Evolutionary conservation across 2,888 invertebrate species (phyloP).

Genomic region (Spilosoma lubricipeda): DNA sequence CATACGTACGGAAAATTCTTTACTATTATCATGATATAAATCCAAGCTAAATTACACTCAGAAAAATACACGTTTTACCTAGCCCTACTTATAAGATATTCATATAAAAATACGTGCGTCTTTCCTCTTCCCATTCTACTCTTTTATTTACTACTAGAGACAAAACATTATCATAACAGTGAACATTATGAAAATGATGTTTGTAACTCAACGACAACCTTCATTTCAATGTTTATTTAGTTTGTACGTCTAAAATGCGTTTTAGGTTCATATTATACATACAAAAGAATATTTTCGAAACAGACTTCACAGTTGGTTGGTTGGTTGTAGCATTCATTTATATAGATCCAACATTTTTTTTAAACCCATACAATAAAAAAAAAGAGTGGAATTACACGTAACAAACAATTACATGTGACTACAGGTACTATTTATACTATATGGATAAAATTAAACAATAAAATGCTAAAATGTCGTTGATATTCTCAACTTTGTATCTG

Average conservation of each 20-base stretch:
- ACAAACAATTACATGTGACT: too few species aligned
- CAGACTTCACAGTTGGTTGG: too few species aligned
- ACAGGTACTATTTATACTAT: too few species aligned
- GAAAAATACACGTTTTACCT: slow-evolving; percentile 12
- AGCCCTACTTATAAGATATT: slow-evolving; percentile 16
- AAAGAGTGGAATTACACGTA: too few species aligned
- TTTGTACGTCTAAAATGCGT: slow-evolving; percentile 49
- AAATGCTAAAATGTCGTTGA: too few species aligned
- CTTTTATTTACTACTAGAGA: slow-evolving; percentile 42
- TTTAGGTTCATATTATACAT: slow-evolving; percentile 24
- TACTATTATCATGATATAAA: slow-evolving; percentile 6
- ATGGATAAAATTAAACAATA: too few species aligned
- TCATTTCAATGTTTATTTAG: slow-evolving; percentile 65
- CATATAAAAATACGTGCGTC: slow-evolving; percentile 18
- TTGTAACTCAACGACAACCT: slow-evolving; percentile 57
- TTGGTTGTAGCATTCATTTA: too few species aligned
- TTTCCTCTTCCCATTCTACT: slow-evolving; percentile 25
- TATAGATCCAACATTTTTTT: too few species aligned
- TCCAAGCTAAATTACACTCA: slow-evolving; percentile 5
- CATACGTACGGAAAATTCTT: neutral
- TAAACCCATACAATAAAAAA: too few species aligned
- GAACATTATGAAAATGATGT: slow-evolving; percentile 50
- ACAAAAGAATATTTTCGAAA: too few species aligned
- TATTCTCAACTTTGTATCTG: too few species aligned
- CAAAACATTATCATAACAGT: slow-evolving; percentile 44